Conservation (phyloP, 2,113 vertebrate species). For the Triplophysa siluroides region DNA sequence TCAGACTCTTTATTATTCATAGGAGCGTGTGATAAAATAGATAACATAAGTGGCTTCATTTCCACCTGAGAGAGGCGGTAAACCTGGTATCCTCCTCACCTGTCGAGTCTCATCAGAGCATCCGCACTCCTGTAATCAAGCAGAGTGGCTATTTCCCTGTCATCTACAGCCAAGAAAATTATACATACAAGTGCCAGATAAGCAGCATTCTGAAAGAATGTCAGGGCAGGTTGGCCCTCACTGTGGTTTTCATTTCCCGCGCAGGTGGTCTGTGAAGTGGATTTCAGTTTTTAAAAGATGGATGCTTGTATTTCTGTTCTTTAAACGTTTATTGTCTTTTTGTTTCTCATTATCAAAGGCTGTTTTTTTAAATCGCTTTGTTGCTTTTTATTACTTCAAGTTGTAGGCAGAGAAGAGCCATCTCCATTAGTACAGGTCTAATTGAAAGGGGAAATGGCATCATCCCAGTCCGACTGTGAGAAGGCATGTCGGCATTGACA, state of each 20-base stretch:
- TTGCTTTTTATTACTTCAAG: too few species aligned
- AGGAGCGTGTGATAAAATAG: too few species aligned
- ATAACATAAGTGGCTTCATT: not conserved
- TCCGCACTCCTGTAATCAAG: not conserved
- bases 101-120: not conserved
- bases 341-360: too few species aligned
- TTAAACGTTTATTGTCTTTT: too few species aligned
- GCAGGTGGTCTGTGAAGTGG: constrained; percentile 19
- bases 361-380: too few species aligned
- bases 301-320: not conserved
- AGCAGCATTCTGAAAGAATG: constrained; percentile 14
- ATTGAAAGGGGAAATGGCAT: too few species aligned
- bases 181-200: not conserved
- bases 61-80: not conserved
- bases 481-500: too few species aligned
- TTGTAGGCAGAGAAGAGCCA: too few species aligned
- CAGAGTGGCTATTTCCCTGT: constrained; percentile 15
- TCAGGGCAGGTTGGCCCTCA: constrained; percentile 19
- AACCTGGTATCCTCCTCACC: not conserved
- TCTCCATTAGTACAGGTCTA: too few species aligned
- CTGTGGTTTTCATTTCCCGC: not conserved
- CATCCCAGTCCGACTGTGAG: too few species aligned
- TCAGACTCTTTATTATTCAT: not conserved
- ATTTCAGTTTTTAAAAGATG: not conserved
- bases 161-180: not conserved